Evolutionary conservation across 2,113 vertebrate species (phyloP), one percentile per base, ranked within the genome.

Genomic region (Rhabdornis inornatus): DNA sequence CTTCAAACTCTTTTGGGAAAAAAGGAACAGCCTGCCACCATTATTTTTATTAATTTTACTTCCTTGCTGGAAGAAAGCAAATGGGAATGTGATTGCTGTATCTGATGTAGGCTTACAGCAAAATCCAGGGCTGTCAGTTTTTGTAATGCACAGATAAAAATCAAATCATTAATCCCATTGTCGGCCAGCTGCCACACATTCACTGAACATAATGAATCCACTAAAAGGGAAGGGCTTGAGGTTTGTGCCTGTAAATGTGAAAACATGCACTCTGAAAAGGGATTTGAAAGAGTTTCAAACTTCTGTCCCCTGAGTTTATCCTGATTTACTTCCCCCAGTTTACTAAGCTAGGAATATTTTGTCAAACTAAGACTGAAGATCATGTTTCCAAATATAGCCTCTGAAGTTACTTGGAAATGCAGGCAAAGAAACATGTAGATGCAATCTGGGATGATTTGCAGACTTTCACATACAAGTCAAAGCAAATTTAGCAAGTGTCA

Each of bases 101-200:
- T 52, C 63, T 63, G 22, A 78, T 69, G 40, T 53, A 89, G 70
- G 63, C 65, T 87, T 39, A 70, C 60, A 96, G 79, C 57, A 94
- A 84, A 96, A 77, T 61, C 50, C 57, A 78, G 66, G 49, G 35
- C 70, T 92, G 82, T 57, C 72, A 63, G 56, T 21, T 70, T 75
- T 86, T 57, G n/a, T 85, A 87, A 89, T n/a, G 60, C 0, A 2
- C 11, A 55, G 86, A 93, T 80, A 85, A 92, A 94, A 95, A 94
- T 77, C 78, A 72, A 89, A 82, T 65, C 61, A 85, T 95, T 87
- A 94, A 95, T 93, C 66, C 31, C 55, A 84, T 4, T 85, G 59
- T 69, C 15, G 0, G 84, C 76, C 85, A 96, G 93, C 71, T 95
- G 92, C 84, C 88, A 93, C 47, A n/a, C 27, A 79, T 70, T 85